Conservation (phyloP, 2,888 invertebrate species). For the Aphodius sticticus region DNA sequence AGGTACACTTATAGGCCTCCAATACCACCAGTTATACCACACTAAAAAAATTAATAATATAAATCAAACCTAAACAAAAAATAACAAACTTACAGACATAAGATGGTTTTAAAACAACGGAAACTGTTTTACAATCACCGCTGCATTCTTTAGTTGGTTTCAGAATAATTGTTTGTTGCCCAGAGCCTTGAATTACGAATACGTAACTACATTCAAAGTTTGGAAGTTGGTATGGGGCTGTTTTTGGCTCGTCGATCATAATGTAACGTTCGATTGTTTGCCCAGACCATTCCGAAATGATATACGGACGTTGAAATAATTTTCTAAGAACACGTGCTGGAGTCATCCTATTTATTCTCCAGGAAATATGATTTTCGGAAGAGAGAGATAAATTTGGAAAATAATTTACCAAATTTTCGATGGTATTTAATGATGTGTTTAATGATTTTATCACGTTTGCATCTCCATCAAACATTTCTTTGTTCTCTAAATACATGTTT, state of each 20-base stretch:
- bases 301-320: conserved; percentile 75
- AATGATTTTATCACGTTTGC: conserved; percentile 65
- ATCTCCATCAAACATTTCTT: conserved; percentile 69
- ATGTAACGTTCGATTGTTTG: conserved; percentile 81
- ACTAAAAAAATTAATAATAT: conserved; percentile 61
- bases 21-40: conserved; percentile 88
- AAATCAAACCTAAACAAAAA: conserved; percentile 56
- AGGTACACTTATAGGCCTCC: conserved; percentile 74
- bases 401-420: conserved; percentile 48
- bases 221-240: conserved; percentile 73
- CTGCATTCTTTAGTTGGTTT: conserved; percentile 81
- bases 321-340: conserved; percentile 75
- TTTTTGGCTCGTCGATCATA: conserved; percentile 76
- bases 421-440: conserved; percentile 46
- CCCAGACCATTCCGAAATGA: conserved; percentile 71
- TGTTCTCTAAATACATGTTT: conserved; percentile 67
- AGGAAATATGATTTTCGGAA: conserved; percentile 57
- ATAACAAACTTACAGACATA: conserved; percentile 75
- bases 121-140: conserved; percentile 74
- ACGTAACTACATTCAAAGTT: conserved; percentile 85
- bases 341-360: conserved; percentile 82
- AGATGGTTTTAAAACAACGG: conserved; percentile 73
- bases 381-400: conserved; percentile 40
- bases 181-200: conserved; percentile 76
- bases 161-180: conserved; percentile 75